These are phyloP conservation scores for Meloidogyne chitwoodi DNA, from an alignment of 1,140 invertebrate species.

Conservation along the genomic window DNA sequence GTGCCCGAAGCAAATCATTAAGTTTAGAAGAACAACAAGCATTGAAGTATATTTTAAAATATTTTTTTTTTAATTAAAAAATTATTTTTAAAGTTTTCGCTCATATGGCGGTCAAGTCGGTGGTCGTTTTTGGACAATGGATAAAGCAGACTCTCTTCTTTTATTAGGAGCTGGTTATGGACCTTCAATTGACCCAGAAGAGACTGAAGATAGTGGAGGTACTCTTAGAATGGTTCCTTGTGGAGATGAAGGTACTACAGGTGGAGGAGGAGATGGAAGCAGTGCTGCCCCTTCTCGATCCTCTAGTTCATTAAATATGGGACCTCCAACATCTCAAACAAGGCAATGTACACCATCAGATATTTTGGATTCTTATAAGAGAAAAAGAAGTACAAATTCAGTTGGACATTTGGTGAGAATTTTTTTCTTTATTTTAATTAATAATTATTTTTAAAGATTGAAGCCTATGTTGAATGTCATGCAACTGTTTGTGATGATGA, in stretches of 20 bases:
- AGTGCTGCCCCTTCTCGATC: constrained; percentile 10
- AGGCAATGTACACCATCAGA: neutral
- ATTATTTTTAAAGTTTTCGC: neutral
- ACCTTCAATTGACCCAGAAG: constrained; percentile 10
- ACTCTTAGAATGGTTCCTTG: constrained; percentile 19
- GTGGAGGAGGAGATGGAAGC: neutral
- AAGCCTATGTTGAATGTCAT: constrained; percentile 24
- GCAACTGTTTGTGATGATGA: neutral
- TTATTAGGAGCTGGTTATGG: neutral
- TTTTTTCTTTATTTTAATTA: neutral
- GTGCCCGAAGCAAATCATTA: neutral
- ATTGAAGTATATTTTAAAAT: neutral
- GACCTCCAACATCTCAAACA: neutral
- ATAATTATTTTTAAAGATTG: neutral
- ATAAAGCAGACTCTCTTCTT: neutral
- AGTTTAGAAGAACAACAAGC: neutral
- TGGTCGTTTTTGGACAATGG: neutral
- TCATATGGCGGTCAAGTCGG: neutral
- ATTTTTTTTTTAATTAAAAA: neutral
- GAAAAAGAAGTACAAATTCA: neutral
- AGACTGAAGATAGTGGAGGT: constrained; percentile 27
- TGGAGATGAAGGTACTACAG: constrained; percentile 6
- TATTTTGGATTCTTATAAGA: neutral
- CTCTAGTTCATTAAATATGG: constrained; percentile 15
- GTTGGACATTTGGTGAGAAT: neutral